These are phyloP conservation scores for Anolis apletophallus DNA, from an alignment of 2,797 vertebrate genomes.

Conservation along the genomic window DNA sequence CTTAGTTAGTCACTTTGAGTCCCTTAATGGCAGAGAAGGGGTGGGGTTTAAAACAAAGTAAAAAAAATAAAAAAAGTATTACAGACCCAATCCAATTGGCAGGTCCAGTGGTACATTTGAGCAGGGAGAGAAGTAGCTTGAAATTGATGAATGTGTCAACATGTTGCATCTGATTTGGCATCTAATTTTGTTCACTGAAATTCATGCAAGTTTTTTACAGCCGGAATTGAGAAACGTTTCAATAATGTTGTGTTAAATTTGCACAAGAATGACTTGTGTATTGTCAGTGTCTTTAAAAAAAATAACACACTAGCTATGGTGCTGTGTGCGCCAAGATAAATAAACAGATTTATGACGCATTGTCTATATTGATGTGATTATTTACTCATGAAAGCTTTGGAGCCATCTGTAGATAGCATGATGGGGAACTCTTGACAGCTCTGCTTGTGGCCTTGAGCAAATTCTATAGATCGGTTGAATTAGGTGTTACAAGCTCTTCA, in stretches of 20 bases:
- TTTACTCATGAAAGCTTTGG: constrained; percentile 10
- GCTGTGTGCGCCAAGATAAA: background rate
- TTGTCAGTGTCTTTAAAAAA: background rate
- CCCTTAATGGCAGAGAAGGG: too few species aligned
- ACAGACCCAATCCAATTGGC: background rate
- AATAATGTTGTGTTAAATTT: background rate
- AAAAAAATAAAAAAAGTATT: too few species aligned
- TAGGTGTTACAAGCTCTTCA: background rate
- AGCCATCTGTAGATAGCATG: background rate
- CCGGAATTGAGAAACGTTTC: background rate
- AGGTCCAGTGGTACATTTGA: background rate
- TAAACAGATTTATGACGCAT: background rate
- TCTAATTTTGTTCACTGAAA: background rate
- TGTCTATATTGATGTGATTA: background rate
- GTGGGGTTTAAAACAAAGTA: too few species aligned
- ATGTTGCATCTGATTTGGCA: background rate
- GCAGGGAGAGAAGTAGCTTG: background rate
- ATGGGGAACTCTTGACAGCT: background rate
- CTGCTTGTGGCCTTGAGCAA: background rate
- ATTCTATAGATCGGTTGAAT: background rate
- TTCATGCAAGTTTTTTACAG: background rate
- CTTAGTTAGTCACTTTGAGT: too few species aligned
- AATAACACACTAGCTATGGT: background rate
- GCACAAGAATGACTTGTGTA: background rate
- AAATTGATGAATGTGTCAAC: background rate